Evolutionary conservation across 2,888 invertebrate genomes (phyloP).

Genomic region (Brachypalpus laphriformis): DNA sequence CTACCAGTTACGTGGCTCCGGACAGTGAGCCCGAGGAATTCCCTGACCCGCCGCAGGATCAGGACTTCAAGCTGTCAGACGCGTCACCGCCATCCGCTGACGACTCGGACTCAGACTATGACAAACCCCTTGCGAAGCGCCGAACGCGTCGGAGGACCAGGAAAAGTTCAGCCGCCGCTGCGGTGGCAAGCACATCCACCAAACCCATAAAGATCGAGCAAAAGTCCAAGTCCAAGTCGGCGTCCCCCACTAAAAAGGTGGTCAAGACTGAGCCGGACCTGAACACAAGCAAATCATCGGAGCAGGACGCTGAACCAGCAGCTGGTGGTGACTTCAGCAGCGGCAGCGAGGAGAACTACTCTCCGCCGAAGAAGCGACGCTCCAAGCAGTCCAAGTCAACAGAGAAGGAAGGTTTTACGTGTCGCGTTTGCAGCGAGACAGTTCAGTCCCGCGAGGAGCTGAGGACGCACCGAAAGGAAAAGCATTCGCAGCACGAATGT

Average conservation of each 20-base stretch:
- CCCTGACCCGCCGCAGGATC: conserved; percentile 78
- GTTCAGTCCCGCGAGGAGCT: conserved; percentile 84
- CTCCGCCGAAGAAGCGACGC: conserved; percentile 66
- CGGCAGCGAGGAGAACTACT: conserved; percentile 70
- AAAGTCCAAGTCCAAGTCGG: background rate
- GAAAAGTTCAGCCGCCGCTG: conserved; percentile 11
- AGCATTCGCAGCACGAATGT: conserved; percentile 81
- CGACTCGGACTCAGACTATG: conserved; percentile 78
- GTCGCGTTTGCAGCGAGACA: conserved; percentile 83
- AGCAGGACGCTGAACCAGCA: conserved; percentile 22
- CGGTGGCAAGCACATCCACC: background rate
- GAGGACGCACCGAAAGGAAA: conserved; percentile 83
- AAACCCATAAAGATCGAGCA: conserved; percentile 14
- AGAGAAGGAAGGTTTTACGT: conserved; percentile 74
- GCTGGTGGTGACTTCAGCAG: conserved; percentile 72
- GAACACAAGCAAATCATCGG: conserved; percentile 57
- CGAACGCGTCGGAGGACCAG: conserved; percentile 46
- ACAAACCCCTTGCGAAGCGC: conserved; percentile 65
- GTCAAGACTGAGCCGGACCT: conserved; percentile 74
- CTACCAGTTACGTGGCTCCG: conserved; percentile 80
- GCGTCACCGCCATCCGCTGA: conserved; percentile 78
- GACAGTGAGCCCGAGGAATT: conserved; percentile 78
- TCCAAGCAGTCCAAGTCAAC: conserved; percentile 6
- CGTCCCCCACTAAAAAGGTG: conserved; percentile 19
- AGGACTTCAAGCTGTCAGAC: conserved; percentile 82